Conservation (phyloP, 2,888 invertebrate species). For the Antitype chi region DNA sequence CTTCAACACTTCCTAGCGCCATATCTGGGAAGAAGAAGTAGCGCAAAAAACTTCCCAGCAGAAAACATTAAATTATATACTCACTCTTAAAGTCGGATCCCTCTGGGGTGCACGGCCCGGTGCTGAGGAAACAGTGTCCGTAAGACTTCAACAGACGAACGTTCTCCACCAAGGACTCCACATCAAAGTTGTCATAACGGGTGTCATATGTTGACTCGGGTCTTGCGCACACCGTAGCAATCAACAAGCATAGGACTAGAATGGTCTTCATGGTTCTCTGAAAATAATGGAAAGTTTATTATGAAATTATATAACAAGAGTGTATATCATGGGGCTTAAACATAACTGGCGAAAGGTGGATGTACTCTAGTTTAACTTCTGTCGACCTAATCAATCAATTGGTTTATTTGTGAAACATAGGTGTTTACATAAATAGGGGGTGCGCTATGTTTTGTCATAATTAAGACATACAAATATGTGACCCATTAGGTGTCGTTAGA, state of each 20-base stretch:
- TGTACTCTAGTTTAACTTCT: background rate
- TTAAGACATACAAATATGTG: too few species aligned
- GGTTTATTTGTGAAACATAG: too few species aligned
- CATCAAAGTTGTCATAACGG: constrained; percentile 93
- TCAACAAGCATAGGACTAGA: constrained; percentile 70
- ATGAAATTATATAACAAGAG: background rate
- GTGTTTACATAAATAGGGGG: too few species aligned
- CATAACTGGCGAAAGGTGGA: too few species aligned
- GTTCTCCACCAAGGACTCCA: constrained; percentile 92
- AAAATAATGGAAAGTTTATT: constrained; percentile 26
- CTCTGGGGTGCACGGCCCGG: constrained; percentile 93
- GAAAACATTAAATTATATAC: constrained; percentile 64
- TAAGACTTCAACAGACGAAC: constrained; percentile 92
- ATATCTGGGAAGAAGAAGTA: background rate
- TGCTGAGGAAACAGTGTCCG: constrained; percentile 92
- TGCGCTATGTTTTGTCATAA: too few species aligned
- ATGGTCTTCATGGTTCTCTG: constrained; percentile 75
- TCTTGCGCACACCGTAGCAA: constrained; percentile 77
- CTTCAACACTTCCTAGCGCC: background rate
- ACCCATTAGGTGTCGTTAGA: too few species aligned
- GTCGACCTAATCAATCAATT: too few species aligned
- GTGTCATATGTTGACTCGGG: constrained; percentile 90
- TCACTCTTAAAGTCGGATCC: constrained; percentile 93
- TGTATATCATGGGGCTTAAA: too few species aligned
- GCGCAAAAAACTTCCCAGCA: background rate